Base-by-base conservation (phyloP, 53 echinoderm and acorn worm species). In the Temnopleurus reevesii region DNA sequence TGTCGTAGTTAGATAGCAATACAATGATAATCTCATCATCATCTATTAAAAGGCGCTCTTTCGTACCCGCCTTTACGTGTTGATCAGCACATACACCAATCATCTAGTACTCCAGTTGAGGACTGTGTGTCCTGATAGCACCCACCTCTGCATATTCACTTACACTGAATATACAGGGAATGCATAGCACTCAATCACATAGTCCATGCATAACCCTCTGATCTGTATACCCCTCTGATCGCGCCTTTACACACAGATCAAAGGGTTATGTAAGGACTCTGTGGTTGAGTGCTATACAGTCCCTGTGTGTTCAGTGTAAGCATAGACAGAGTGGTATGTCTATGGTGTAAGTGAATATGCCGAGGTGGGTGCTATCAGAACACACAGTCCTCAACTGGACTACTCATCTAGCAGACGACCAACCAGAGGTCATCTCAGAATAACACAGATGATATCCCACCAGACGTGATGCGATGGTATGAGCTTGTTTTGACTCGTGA, bases 401-500 rank as follows among this genome's bases (percentile, higher is more conserved):
- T n/a, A n/a, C n/a, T n/a, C n/a, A n/a, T n/a, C n/a, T n/a, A 49
- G 49, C 9, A 15, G 15, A 15, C 9, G 49, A 49, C 10, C 9
- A 12, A 15, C 15, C 10, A 49, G 49, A 49, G 15, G 49, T 12
- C 10, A 49, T 49, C 15, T 49, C 15, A 9, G 49, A 49, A 49
- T 49, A 1, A 15, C 0, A 49, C 49, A n/a, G n/a, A n/a, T n/a
- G n/a, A n/a, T n/a, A n/a, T n/a, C n/a, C n/a, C n/a, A n/a, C 49
- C 71, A 71, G 71, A 71, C 19, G 71, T 38, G 23, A n/a, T 17
- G 71, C 71, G 41, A 38, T 17, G 71, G n/a, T 21, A 38, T 71
- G 71, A 38, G 36, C 17, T 71, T 71, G 71, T 71, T 38, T 21
- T 71, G 71, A 71, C 71, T 71, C 41, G 71, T 38, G 71, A 71